phyloP scores from a whole-genome alignment of 1,140 invertebrate genomes.

The Euglossa dilemma region DNA sequence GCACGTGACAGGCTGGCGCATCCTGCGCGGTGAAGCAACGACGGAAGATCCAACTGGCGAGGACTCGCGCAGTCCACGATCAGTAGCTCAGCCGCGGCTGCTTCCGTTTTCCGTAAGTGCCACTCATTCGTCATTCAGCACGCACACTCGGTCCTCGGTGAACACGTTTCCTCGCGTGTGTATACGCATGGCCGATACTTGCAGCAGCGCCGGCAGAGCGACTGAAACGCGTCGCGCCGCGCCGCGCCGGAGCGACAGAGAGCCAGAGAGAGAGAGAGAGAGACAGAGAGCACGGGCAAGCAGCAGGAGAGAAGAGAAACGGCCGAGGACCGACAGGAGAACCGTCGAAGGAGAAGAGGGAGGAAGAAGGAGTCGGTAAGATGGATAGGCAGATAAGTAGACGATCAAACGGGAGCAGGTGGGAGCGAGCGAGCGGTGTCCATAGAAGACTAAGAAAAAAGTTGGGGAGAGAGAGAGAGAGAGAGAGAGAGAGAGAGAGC shows the following conservation, averaged over 20 bases:
- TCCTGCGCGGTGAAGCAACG: neutral
- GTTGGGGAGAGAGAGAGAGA: neutral
- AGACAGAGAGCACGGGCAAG: neutral
- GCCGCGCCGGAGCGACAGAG: neutral
- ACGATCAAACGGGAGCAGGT: slow-evolving; percentile 1
- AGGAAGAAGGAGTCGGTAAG: neutral
- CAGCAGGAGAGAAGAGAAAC: neutral
- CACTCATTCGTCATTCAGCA: slow-evolving; percentile 60
- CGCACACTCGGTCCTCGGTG: slow-evolving; percentile 43
- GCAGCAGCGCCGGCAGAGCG: neutral
- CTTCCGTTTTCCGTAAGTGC: slow-evolving; percentile 53
- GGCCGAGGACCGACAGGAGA: neutral
- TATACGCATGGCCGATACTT: slow-evolving; percentile 17
- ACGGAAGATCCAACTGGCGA: neutral
- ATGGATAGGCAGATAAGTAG: slow-evolving; percentile 34
- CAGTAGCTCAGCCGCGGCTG: neutral
- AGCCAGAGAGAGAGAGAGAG: neutral
- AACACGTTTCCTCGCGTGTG: neutral
- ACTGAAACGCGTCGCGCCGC: slow-evolving; percentile 27
- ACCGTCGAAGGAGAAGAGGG: no score
- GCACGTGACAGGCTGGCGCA: slow-evolving; percentile 48
- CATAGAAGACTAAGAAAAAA: slow-evolving; percentile 3
- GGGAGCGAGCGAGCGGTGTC: slow-evolving; percentile 7
- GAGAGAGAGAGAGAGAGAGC: slow-evolving; percentile 18
- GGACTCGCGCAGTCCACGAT: neutral